Evolutionary conservation across 2,888 invertebrate genomes (phyloP).

Genomic region (Anthoptus insignis): DNA sequence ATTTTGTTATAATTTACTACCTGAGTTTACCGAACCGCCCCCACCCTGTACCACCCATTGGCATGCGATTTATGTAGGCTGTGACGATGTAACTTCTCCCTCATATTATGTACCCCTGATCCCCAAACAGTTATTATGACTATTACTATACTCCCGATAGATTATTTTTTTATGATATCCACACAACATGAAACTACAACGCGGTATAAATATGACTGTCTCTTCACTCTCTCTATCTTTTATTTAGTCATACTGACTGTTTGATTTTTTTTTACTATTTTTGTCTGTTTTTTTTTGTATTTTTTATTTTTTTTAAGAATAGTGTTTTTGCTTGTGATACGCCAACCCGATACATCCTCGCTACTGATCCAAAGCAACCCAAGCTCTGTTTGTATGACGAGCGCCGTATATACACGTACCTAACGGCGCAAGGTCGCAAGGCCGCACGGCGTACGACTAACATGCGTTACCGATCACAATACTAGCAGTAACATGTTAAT

Average conservation of each 20-base stretch:
- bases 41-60: slow-evolving; percentile 64
- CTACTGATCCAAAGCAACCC: slow-evolving; percentile 76
- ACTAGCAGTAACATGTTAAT: slow-evolving; percentile 71
- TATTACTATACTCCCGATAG: slow-evolving; percentile 56
- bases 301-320: slow-evolving; percentile 70
- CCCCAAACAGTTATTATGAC: slow-evolving; percentile 85
- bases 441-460: slow-evolving; percentile 72
- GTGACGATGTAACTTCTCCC: slow-evolving; percentile 85
- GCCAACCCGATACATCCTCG: slow-evolving; percentile 82
- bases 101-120: slow-evolving; percentile 59
- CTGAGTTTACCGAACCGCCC: slow-evolving; percentile 70
- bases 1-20: slow-evolving; percentile 55
- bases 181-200: slow-evolving; percentile 76
- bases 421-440: slow-evolving; percentile 53
- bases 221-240: slow-evolving; percentile 79
- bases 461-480: slow-evolving; percentile 68
- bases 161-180: slow-evolving; percentile 51
- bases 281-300: slow-evolving; percentile 61
- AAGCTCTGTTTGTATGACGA: slow-evolving; percentile 59
- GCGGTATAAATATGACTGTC: slow-evolving; percentile 83
- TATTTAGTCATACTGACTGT: slow-evolving; percentile 87
- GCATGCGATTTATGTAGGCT: slow-evolving; percentile 83
- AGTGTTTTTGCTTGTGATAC: slow-evolving; percentile 85
- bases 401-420: slow-evolving; percentile 59
- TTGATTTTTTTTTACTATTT: slow-evolving; percentile 74